Percentiles rank a stretch among this genome's conserved stretches.
Evolutionary conservation across 2,113 vertebrate genomes (phyloP).

Genomic region (Tympanuchus pallidicinctus): DNA sequence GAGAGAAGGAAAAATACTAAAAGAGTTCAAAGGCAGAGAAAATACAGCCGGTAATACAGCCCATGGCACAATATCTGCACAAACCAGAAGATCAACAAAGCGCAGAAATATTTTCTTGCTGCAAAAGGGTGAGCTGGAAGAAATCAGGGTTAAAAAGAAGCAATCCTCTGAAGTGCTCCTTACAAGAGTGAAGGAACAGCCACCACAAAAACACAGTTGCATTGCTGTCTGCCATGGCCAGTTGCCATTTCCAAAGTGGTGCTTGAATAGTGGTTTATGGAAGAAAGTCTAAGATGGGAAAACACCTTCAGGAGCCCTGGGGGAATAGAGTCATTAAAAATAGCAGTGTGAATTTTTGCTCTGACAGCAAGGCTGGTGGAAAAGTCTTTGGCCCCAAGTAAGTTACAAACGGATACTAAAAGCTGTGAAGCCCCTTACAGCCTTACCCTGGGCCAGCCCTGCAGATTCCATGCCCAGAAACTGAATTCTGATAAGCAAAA

Average conservation of each 20-base stretch:
- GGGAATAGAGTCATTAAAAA: constrained; percentile 20
- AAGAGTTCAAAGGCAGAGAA: constrained; percentile 9
- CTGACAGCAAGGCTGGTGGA: fast-evolving
- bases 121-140: constrained; percentile 26
- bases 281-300: constrained; percentile 19
- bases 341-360: neutral
- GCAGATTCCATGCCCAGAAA: neutral
- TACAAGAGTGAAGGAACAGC: neutral
- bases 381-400: neutral
- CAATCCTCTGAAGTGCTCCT: neutral
- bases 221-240: neutral
- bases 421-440: neutral
- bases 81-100: constrained; percentile 35
- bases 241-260: neutral
- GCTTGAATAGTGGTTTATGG: neutral
- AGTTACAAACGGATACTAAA: neutral
- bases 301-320: constrained; percentile 20
- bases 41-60: neutral
- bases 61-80: neutral
- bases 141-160: neutral
- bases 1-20: neutral
- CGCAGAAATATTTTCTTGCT: constrained; percentile 9
- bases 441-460: neutral
- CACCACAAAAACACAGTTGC: neutral
- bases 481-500: neutral